These are phyloP conservation scores for Hypotaenidia okinawae DNA, from an alignment of 2,797 vertebrate species.

Conservation along the genomic window DNA sequence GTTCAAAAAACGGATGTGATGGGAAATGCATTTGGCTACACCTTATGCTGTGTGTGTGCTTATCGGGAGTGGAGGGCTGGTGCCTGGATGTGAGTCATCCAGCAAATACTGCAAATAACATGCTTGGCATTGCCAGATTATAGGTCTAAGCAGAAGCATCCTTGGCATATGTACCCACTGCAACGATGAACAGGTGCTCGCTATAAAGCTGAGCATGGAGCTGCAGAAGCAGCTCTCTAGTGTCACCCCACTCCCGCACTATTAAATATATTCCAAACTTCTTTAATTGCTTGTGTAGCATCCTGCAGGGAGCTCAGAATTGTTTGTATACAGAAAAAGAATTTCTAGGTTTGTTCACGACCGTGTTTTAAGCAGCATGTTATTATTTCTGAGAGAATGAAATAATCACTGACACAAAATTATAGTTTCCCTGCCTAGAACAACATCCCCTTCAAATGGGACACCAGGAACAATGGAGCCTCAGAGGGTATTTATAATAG, in stretches of 20 bases:
- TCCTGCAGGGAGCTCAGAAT: background rate
- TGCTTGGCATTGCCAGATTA: background rate
- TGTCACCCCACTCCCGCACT: background rate
- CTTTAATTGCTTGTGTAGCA: background rate
- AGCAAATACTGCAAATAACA: background rate
- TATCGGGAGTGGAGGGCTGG: background rate
- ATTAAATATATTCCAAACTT: background rate
- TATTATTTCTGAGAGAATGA: background rate
- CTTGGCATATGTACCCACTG: background rate
- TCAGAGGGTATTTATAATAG: background rate
- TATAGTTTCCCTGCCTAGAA: background rate
- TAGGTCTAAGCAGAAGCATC: background rate
- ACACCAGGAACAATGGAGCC: background rate
- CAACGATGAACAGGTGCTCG: background rate
- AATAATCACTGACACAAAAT: constrained; percentile 10
- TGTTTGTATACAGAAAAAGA: background rate
- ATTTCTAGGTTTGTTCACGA: background rate
- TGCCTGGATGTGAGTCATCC: background rate
- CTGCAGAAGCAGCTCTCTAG: background rate
- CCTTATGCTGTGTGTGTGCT: background rate
- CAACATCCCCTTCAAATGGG: background rate
- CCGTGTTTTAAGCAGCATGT: background rate
- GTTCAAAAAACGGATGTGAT: background rate
- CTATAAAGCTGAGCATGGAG: background rate
- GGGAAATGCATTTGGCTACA: background rate